Conservation (phyloP, 92 coral and sea anemone genomes). For the Heteractis magnifica region DNA sequence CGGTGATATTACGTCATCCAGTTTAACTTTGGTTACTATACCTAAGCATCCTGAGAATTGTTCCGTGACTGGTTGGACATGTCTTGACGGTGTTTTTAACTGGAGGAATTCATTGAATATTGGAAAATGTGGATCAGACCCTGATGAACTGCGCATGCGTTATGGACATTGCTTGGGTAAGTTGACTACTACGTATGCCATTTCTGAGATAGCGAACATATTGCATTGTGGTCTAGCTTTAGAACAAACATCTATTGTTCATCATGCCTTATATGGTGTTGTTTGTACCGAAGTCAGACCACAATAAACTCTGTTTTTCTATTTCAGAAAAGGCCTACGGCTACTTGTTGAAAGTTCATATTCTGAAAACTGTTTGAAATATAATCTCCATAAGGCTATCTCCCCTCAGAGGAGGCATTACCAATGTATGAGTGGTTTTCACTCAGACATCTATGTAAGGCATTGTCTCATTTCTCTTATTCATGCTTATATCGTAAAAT, state of each 20-base stretch:
- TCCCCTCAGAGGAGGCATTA: background rate
- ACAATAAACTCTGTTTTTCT: background rate
- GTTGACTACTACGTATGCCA: background rate
- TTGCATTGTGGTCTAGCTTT: no score
- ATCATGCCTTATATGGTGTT: no score
- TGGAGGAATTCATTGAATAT: background rate
- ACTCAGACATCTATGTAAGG: background rate
- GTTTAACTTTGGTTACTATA: background rate
- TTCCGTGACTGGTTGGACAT: background rate
- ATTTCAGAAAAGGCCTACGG: no score
- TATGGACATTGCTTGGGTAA: conserved; percentile 24
- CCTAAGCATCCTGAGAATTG: background rate
- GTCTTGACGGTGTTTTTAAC: background rate
- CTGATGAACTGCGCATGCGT: background rate
- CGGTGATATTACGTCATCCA: background rate
- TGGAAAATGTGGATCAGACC: background rate
- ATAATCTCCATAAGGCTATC: background rate
- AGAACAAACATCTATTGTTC: no score
- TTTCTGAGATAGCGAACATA: background rate
- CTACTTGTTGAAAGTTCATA: no score
- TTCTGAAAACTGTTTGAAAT: background rate
- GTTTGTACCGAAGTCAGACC: no score
- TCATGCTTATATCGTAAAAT: background rate
- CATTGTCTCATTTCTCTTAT: background rate
- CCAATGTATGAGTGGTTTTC: background rate